Conservation (phyloP, 2,797 vertebrate species). For the Dermochelys coriacea region DNA sequence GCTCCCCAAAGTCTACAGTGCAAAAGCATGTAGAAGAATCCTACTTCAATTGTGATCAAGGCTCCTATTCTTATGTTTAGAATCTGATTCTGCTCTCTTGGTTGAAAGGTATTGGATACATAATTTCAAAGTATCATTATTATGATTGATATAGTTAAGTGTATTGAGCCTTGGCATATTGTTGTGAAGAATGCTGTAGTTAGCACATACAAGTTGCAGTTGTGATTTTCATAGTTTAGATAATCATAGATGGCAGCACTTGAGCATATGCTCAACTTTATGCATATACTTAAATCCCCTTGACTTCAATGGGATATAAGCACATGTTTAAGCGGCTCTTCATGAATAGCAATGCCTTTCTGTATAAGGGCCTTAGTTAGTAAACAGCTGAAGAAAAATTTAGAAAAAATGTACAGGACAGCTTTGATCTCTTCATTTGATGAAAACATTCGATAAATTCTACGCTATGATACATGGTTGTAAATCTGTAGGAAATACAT, state of each 20-base stretch:
- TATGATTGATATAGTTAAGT: not conserved
- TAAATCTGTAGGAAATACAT: not conserved
- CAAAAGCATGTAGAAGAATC: not conserved
- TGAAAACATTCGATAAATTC: not conserved
- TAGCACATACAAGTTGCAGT: not conserved
- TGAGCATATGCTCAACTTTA: not conserved
- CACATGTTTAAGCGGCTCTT: rapidly evolving
- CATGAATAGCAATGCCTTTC: not conserved
- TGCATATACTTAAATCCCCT: rapidly evolving
- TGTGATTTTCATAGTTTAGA: not conserved
- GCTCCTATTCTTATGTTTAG: not conserved
- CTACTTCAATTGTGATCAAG: not conserved
- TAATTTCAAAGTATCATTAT: not conserved
- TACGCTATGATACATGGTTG: rapidly evolving
- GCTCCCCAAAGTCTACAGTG: not conserved
- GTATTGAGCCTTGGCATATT: not conserved
- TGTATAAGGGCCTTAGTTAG: not conserved
- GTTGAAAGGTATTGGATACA: not conserved
- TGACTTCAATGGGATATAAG: rapidly evolving
- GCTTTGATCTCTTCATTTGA: not conserved
- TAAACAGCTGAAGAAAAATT: not conserved
- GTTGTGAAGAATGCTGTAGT: not conserved
- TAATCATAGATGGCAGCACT: not conserved
- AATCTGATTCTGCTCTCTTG: not conserved
- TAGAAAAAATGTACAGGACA: not conserved